Evolutionary conservation across 2,888 invertebrate genomes (phyloP).

Genomic region (Ellobium chinense): DNA sequence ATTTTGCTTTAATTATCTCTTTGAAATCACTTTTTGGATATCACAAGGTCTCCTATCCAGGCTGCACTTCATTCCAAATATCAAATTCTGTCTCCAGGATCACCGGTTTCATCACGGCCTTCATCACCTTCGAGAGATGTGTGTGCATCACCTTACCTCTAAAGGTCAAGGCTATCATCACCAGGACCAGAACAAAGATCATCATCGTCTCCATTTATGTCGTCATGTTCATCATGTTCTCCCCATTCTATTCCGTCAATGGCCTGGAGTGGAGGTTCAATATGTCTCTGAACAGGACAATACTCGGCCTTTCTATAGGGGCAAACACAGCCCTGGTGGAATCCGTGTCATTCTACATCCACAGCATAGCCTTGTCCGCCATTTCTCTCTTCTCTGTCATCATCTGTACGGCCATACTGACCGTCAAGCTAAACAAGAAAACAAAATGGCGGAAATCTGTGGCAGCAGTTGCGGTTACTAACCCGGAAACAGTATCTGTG

Average conservation of each 20-base stretch:
- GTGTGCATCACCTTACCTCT: background rate
- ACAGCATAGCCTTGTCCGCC: too few relatives aligned
- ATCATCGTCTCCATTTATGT: background rate
- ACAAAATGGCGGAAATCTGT: background rate
- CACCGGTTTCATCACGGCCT: background rate
- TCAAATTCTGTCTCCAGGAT: too few relatives aligned
- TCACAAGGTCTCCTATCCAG: too few relatives aligned
- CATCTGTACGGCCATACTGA: background rate
- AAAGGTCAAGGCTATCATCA: background rate
- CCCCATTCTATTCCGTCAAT: background rate
- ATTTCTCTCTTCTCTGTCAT: background rate
- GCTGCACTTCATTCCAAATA: too few relatives aligned
- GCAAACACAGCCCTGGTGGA: too few relatives aligned
- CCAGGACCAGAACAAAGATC: background rate
- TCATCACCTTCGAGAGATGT: background rate
- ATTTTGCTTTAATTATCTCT: too few relatives aligned
- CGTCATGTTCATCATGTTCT: background rate
- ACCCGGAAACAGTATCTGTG: background rate
- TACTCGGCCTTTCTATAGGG: background rate
- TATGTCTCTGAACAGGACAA: background rate
- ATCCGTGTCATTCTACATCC: too few relatives aligned
- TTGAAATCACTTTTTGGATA: too few relatives aligned
- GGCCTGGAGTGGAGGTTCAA: background rate
- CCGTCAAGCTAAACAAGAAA: background rate
- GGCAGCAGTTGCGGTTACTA: background rate